Conservation (phyloP, 2,888 invertebrate species). For the Aethes cnicana region DNA sequence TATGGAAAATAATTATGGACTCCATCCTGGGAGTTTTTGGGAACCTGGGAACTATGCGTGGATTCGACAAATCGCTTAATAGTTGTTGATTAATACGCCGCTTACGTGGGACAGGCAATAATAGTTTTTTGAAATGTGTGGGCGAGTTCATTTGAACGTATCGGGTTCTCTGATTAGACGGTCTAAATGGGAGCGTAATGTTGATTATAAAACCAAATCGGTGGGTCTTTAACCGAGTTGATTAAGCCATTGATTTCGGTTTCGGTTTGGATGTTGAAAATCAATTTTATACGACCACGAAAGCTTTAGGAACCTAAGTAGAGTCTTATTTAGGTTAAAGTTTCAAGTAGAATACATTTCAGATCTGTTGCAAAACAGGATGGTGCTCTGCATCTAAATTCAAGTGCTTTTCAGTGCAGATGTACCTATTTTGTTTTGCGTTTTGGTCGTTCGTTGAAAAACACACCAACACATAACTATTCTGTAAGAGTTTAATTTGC, state of each 20-base stretch:
- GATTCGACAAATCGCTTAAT: conserved; percentile 53
- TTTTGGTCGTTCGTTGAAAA: too few relatives aligned
- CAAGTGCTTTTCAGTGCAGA: too few relatives aligned
- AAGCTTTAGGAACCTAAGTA: not conserved
- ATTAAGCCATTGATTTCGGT: conserved; percentile 15
- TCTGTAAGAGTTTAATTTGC: too few relatives aligned
- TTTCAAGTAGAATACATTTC: too few relatives aligned
- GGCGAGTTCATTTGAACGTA: conserved; percentile 9
- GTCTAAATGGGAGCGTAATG: conserved; percentile 3
- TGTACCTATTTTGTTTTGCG: too few relatives aligned
- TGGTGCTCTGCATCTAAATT: too few relatives aligned
- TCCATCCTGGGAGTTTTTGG: conserved; percentile 51
- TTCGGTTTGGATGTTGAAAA: not conserved
- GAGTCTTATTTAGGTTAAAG: too few relatives aligned
- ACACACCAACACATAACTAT: too few relatives aligned
- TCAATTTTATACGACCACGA: not conserved
- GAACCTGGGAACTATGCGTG: conserved; percentile 58
- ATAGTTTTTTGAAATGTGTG: conserved; percentile 17
- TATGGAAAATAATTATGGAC: conserved; percentile 75
- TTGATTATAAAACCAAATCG: conserved; percentile 13
- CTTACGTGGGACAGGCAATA: conserved; percentile 22
- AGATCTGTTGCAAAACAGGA: too few relatives aligned
- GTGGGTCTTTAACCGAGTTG: conserved; percentile 5
- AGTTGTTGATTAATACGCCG: conserved; percentile 32
- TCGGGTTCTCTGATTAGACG: conserved; percentile 4